These are phyloP conservation scores for Petrophora chlorosata DNA, from an alignment of 2,888 invertebrate species.

Conservation along the genomic window DNA sequence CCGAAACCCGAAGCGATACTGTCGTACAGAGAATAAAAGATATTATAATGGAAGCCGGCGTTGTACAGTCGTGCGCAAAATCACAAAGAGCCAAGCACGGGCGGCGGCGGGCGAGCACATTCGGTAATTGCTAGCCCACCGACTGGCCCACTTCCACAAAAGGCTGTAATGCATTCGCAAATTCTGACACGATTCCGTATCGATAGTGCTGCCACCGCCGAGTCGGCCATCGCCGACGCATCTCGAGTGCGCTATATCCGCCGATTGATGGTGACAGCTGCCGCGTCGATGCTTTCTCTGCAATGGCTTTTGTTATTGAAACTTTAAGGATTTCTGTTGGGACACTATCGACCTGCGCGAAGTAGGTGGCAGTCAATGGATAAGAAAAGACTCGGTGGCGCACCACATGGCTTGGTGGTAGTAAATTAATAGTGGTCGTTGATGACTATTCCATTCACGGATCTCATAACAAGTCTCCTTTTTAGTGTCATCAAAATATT, in stretches of 20 bases:
- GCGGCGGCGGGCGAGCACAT: slow-evolving; percentile 48
- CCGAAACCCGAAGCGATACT: slow-evolving; percentile 39
- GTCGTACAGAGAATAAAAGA: slow-evolving; percentile 40
- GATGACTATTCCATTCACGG: no score
- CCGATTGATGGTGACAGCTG: slow-evolving; percentile 41
- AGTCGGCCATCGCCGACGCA: slow-evolving; percentile 39
- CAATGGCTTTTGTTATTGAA: slow-evolving; percentile 1
- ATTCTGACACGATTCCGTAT: slow-evolving; percentile 47
- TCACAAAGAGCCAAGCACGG: slow-evolving; percentile 53
- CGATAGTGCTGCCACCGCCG: slow-evolving; percentile 41
- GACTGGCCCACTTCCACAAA: slow-evolving; percentile 56
- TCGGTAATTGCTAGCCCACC: slow-evolving; percentile 56
- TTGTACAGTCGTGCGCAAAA: slow-evolving; percentile 44
- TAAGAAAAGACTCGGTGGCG: no score
- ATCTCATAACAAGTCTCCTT: no score
- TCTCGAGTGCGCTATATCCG: slow-evolving; percentile 35
- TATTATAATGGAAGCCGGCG: slow-evolving; percentile 39
- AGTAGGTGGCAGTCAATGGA: no score
- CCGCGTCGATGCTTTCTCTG: slow-evolving; percentile 27
- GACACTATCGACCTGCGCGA: no score
- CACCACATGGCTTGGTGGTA: no score
- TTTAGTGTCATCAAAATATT: no score
- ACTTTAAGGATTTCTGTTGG: background rate
- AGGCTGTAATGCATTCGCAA: slow-evolving; percentile 58
- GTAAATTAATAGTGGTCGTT: no score